These are phyloP conservation scores for Sardina pilchardus DNA, from an alignment of 2,113 vertebrate species.

Conservation along the genomic window DNA sequence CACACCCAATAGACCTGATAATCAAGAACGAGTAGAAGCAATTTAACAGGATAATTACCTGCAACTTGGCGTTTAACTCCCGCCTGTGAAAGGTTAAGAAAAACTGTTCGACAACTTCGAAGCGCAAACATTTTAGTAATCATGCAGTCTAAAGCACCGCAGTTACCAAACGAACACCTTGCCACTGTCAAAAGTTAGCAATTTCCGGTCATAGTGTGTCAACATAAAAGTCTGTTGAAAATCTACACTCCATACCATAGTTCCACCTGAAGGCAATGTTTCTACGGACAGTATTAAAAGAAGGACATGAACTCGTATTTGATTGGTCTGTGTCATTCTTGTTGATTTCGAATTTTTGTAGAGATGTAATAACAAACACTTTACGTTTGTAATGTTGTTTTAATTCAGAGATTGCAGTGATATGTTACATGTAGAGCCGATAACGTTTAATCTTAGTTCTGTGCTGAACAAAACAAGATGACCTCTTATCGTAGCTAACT, in stretches of 20 bases:
- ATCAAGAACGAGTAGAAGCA: background rate
- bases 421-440: no score
- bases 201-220: no score
- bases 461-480: background rate
- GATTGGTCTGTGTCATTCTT: background rate
- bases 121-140: constrained; percentile 51
- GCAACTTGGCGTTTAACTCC: constrained; percentile 32
- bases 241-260: background rate
- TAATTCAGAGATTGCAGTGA: no score
- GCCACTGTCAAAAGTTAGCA: no score
- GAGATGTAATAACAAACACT: no score
- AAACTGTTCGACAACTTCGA: constrained; percentile 41
- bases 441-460: background rate
- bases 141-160: no score
- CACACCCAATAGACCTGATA: background rate
- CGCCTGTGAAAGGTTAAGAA: constrained; percentile 11
- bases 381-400: no score
- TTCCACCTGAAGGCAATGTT: background rate
- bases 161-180: no score
- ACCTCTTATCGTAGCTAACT: background rate
- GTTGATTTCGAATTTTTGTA: background rate
- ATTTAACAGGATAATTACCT: background rate
- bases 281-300: background rate
- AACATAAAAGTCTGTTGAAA: no score
- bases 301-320: background rate